Evolutionary conservation across 2,888 invertebrate species (phyloP).

Genomic region (Andrena chrysosceles): DNA sequence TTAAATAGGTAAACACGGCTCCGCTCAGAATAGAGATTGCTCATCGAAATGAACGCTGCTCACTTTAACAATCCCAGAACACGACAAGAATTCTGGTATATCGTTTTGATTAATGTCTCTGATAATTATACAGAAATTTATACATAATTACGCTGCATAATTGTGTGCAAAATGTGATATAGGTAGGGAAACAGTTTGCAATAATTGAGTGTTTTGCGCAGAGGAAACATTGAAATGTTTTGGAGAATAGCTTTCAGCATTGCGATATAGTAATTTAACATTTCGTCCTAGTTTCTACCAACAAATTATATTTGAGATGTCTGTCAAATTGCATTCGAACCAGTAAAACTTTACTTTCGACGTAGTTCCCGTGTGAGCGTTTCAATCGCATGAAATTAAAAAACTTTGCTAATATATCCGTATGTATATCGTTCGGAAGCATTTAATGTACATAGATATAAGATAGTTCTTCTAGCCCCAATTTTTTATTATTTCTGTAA

Average conservation of each 20-base stretch:
- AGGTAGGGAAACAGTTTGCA: too few relatives aligned
- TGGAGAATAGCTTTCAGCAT: too few relatives aligned
- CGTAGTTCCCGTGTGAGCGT: background rate
- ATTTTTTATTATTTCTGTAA: background rate
- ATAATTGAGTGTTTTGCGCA: background rate
- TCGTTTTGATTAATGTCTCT: background rate
- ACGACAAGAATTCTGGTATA: background rate
- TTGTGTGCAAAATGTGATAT: background rate
- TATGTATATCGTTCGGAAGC: background rate
- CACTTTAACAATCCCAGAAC: background rate
- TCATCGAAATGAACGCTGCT: background rate
- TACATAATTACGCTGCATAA: background rate
- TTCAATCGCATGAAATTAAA: slow-evolving; percentile 10
- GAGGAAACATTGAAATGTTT: background rate
- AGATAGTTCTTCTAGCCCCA: too few relatives aligned
- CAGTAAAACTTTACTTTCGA: background rate
- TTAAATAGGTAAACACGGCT: background rate
- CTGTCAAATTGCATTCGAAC: slow-evolving; percentile 1
- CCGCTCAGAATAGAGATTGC: background rate
- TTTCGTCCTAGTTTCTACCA: background rate
- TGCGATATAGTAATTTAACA: background rate
- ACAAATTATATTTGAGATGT: background rate
- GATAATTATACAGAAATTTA: background rate
- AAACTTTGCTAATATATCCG: slow-evolving; percentile 5
- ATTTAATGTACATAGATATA: background rate